Base-by-base conservation (phyloP, 2,888 invertebrate genomes). In the Micropterix aruncella region DNA sequence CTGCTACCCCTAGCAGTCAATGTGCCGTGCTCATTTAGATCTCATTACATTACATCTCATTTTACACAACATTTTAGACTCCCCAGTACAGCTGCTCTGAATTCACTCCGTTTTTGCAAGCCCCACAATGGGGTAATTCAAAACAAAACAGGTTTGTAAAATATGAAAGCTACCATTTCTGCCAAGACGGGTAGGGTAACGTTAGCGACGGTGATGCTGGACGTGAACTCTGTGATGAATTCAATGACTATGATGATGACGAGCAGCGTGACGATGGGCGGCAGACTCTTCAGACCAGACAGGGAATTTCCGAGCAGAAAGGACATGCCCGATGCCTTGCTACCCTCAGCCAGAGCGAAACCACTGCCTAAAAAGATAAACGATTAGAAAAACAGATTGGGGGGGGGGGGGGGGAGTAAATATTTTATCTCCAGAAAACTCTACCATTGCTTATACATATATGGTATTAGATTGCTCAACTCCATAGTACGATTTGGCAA, bases 141-240 rank as follows among this genome's bases (percentile, higher is more conserved):
- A n/a, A n/a, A n/a, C n/a, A n/a, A 38, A 4, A 38, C 4, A 12
- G n/a, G n/a, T n/a, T n/a, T n/a, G n/a, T n/a, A n/a, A n/a, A n/a
- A n/a, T n/a, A n/a, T n/a, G n/a, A n/a, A 15, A 14, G 52, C 65
- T 52, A 80, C 79, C 75, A 82, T 76, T 60, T 83, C 79, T 1
- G 76, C 76, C 41, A 85, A 63, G 18, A 86, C 80, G 18, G 86
- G 84, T 44, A 86, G 60, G 51, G 86, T 70, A 40, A 87, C 83
- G 54, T 81, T 84, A 1, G 85, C 84, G 18, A 83, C 79, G n/a
- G 86, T 85, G 4, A 85, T 81, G 57, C 89, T 89, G 18, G 83
- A 80, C n/a, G 83, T 80, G 48, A 89, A 75, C 55, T 88, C 85
- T 0, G 88, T 89, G 5, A 83, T 58, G 16, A 76, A 62, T 16